A percentile compares a stretch with the other conserved stretches of the same genome.
phyloP scores from a whole-genome alignment of 2,888 invertebrate genomes.

The Brenthis hecate region DNA sequence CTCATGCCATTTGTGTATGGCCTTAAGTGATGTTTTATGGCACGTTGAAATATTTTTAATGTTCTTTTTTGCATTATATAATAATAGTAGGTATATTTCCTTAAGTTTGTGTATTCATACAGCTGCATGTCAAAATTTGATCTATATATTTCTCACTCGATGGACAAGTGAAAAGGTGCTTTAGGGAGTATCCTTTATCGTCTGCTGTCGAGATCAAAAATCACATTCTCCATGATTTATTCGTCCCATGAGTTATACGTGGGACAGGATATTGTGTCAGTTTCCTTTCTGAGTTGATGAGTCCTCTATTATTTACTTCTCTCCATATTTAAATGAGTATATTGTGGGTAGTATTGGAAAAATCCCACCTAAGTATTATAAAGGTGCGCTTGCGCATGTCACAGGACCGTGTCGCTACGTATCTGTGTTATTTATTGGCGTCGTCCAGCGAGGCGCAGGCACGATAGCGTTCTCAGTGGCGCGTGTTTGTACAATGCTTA shows the following conservation, averaged over 20 bases:
- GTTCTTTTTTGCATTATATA: too few species aligned
- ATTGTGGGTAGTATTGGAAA: slow-evolving; percentile 17
- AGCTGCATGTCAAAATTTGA: slow-evolving; percentile 41
- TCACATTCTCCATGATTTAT: slow-evolving; percentile 13
- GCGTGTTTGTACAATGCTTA: slow-evolving; percentile 30
- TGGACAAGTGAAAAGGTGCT: slow-evolving; percentile 38
- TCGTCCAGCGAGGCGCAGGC: slow-evolving; percentile 63
- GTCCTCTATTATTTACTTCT: neutral
- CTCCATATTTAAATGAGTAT: slow-evolving; percentile 8
- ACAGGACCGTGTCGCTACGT: slow-evolving; percentile 73
- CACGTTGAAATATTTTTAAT: too few species aligned
- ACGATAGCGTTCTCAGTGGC: slow-evolving; percentile 52
- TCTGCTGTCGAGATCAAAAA: slow-evolving; percentile 14
- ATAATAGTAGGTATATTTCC: neutral
- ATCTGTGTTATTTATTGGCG: slow-evolving; percentile 78
- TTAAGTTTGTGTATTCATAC: slow-evolving; percentile 34
- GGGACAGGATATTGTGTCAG: slow-evolving; percentile 8
- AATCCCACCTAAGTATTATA: slow-evolving; percentile 30
- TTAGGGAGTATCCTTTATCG: slow-evolving; percentile 10
- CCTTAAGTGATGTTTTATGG: too few species aligned
- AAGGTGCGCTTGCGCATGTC: slow-evolving; percentile 66
- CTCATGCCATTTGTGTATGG: too few species aligned
- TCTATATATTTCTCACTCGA: slow-evolving; percentile 39
- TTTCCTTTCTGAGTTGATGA: neutral
- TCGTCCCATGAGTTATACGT: neutral